These are phyloP conservation scores for Seladonia tumulorum DNA, from an alignment of 2,888 invertebrate species.

Conservation along the genomic window DNA sequence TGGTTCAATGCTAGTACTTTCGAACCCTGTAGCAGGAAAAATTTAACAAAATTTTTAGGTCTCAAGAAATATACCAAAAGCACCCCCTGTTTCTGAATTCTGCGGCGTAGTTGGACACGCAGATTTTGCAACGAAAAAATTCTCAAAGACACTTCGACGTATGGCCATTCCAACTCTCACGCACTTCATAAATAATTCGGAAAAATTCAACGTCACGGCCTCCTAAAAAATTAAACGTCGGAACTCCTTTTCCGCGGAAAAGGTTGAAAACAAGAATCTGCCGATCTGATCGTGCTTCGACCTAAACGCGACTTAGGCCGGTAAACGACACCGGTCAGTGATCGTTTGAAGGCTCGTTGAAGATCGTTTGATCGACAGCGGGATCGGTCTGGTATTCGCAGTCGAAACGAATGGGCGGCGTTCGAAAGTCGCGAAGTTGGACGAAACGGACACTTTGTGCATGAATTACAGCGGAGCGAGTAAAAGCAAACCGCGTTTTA, in stretches of 20 bases:
- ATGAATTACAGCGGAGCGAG: constrained; percentile 81
- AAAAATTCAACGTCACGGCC: background rate
- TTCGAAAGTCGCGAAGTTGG: constrained; percentile 12
- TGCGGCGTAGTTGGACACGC: background rate
- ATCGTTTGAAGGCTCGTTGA: background rate
- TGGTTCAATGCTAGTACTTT: background rate
- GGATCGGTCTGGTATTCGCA: background rate
- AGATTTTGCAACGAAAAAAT: background rate
- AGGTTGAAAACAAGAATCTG: background rate
- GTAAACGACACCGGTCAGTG: background rate
- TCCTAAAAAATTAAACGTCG: background rate
- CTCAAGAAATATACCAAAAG: background rate
- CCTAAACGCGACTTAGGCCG: background rate
- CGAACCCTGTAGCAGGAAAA: background rate
- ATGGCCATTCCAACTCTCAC: background rate
- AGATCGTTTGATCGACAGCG: background rate
- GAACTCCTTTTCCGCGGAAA: background rate
- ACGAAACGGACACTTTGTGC: constrained; percentile 79
- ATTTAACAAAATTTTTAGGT: background rate
- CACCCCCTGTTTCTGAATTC: background rate
- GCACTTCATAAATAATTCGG: background rate
- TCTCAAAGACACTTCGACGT: background rate
- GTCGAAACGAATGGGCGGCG: background rate
- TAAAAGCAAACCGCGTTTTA: constrained; percentile 83
- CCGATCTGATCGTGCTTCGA: background rate